Evolutionary conservation across 23 tunicate genomes (phyloP).

Genomic region (Ascidia mentula): DNA sequence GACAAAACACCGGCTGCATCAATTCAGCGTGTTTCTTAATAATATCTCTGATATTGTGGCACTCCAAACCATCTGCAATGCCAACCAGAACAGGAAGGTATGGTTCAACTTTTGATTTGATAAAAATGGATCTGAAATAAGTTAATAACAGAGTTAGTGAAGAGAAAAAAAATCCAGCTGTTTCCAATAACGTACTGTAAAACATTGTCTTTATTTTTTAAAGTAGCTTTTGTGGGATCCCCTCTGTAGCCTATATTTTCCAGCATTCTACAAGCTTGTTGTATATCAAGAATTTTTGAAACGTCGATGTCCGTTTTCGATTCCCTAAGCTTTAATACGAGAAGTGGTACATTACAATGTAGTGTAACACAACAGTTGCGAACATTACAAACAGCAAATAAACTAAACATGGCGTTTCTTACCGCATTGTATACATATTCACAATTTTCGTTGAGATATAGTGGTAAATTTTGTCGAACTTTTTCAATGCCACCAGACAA

Average conservation of each 20-base stretch:
- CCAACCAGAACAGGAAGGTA: neutral
- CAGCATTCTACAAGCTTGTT: neutral
- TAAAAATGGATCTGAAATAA: neutral
- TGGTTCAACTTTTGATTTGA: neutral
- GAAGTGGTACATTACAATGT: neutral
- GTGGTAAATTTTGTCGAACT: neutral
- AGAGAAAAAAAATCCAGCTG: neutral
- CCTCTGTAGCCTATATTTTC: no score
- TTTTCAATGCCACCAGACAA: conserved; percentile 1
- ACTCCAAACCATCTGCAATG: neutral
- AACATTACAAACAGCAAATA: no score
- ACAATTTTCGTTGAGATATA: neutral
- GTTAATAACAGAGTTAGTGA: neutral
- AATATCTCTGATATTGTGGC: neutral
- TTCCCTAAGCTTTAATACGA: neutral
- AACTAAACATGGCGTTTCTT: no score
- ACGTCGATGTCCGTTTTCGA: neutral
- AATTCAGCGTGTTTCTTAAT: neutral
- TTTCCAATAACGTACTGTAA: no score
- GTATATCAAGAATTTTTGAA: neutral
- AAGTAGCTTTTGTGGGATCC: no score
- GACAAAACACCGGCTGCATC: neutral
- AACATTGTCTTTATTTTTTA: no score
- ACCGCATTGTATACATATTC: conserved; percentile 6
- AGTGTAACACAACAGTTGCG: no score